A percentile compares a stretch with the other conserved stretches of the same genome.
phyloP scores from a whole-genome alignment of 37 sponge, comb jelly and placozoan species.

The Bolinopsis microptera region DNA sequence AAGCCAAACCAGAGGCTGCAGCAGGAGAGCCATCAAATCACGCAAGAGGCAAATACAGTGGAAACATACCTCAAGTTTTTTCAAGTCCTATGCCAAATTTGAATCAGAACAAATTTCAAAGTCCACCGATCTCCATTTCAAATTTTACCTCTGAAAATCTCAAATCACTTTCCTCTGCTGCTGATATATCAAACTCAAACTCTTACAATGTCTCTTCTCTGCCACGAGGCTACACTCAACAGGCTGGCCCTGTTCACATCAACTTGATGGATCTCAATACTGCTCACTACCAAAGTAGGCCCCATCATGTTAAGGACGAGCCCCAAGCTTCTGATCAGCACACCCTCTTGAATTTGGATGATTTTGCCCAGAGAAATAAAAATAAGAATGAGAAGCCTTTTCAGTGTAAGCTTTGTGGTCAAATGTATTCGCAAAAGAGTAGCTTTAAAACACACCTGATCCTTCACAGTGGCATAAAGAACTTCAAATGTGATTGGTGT shows the following conservation, averaged over 20 bases:
- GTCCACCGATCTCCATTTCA: not conserved
- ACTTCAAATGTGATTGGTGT: slow-evolving; percentile 63
- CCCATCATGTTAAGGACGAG: not conserved
- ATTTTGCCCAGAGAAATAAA: slow-evolving; percentile 40
- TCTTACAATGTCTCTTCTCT: not conserved
- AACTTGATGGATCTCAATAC: slow-evolving; percentile 8
- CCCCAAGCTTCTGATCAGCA: not conserved
- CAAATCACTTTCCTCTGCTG: not conserved
- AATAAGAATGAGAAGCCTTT: slow-evolving; percentile 39
- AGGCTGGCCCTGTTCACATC: not conserved
- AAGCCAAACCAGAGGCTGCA: not conserved
- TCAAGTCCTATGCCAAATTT: not conserved
- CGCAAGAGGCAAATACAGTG: not conserved
- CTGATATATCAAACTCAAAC: not conserved
- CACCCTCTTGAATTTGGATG: slow-evolving; percentile 2
- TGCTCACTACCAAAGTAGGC: not conserved
- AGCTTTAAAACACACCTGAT: slow-evolving; percentile 51
- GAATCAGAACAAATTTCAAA: not conserved
- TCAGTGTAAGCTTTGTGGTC: slow-evolving; percentile 35
- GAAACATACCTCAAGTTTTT: not conserved
- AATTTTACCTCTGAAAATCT: not conserved
- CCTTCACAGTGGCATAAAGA: slow-evolving; percentile 34
- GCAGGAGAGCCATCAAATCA: not conserved
- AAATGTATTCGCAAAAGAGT: slow-evolving; percentile 57
- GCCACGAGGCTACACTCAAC: not conserved